phyloP scores from a whole-genome alignment of 2,113 vertebrate species.

The Electrona antarctica region DNA sequence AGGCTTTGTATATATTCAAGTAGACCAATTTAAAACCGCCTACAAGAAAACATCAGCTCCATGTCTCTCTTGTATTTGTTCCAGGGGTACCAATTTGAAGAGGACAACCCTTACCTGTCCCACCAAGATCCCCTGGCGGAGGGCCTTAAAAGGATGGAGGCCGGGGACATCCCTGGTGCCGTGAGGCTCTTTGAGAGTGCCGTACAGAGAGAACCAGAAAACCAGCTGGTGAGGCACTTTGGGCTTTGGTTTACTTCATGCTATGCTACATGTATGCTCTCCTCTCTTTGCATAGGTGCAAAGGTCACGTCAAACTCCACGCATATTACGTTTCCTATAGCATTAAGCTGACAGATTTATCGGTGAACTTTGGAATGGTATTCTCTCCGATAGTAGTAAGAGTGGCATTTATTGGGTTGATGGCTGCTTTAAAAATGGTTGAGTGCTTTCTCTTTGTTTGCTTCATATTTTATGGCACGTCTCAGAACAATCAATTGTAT shows the following conservation, averaged over 20 bases:
- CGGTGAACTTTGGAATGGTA: too few species aligned
- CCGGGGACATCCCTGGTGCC: conserved; percentile 94
- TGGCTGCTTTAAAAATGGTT: too few species aligned
- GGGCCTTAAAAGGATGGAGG: conserved; percentile 86
- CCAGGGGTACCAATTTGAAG: conserved; percentile 96
- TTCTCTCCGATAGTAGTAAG: too few species aligned
- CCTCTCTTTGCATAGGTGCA: too few species aligned
- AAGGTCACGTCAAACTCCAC: too few species aligned
- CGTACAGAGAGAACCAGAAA: conserved; percentile 89
- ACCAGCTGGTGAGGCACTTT: conserved; percentile 87
- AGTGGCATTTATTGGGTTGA: too few species aligned
- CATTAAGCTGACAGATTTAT: too few species aligned
- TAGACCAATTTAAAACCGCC: background rate
- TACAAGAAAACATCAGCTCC: background rate
- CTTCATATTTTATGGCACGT: background rate
- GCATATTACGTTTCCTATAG: too few species aligned
- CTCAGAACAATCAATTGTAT: background rate
- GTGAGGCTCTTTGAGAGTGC: conserved; percentile 95
- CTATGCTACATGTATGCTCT: background rate
- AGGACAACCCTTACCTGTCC: conserved; percentile 93
- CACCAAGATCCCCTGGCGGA: conserved; percentile 91
- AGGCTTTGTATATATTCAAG: too few species aligned
- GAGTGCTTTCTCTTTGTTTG: background rate
- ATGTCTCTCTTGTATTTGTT: conserved; percentile 1
- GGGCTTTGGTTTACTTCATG: background rate